Conservation (phyloP, 2,113 vertebrate genomes). For the Microcebus murinus region DNA sequence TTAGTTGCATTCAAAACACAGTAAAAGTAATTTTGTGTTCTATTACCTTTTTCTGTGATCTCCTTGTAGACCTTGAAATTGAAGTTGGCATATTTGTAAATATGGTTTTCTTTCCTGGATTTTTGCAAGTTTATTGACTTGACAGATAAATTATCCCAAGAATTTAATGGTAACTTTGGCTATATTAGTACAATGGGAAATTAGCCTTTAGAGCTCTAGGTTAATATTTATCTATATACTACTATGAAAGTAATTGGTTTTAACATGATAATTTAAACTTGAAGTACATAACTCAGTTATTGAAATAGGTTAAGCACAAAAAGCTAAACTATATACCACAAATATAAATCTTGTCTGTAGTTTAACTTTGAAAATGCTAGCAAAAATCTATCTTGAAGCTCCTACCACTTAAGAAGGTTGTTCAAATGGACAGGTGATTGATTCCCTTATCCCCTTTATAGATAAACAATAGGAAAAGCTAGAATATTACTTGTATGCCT, state of each 20-base stretch:
- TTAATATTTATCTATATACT: slow-evolving; percentile 60
- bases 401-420: slow-evolving; percentile 9
- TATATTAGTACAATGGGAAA: slow-evolving; percentile 52
- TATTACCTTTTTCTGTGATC: slow-evolving; percentile 72
- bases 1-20: slow-evolving; percentile 62
- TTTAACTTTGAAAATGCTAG: slow-evolving; percentile 39
- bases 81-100: slow-evolving; percentile 78
- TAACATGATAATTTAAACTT: slow-evolving; percentile 45
- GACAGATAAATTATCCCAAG: slow-evolving; percentile 72
- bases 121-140: slow-evolving; percentile 75
- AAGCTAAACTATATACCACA: neutral
- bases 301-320: neutral
- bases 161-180: slow-evolving; percentile 58
- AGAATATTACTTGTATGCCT: neutral
- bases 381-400: slow-evolving; percentile 41
- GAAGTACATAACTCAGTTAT: neutral
- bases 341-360: slow-evolving; percentile 18
- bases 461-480: slow-evolving; percentile 1
- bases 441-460: neutral
- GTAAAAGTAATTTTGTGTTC: slow-evolving; percentile 67
- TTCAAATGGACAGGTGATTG: neutral
- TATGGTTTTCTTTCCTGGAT: slow-evolving; percentile 67
- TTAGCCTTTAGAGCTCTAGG: neutral
- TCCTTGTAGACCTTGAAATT: slow-evolving; percentile 80
- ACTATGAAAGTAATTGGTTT: slow-evolving; percentile 55